Base-by-base conservation (phyloP, 2,797 vertebrate genomes). In the Neolamprologus multifasciatus region DNA sequence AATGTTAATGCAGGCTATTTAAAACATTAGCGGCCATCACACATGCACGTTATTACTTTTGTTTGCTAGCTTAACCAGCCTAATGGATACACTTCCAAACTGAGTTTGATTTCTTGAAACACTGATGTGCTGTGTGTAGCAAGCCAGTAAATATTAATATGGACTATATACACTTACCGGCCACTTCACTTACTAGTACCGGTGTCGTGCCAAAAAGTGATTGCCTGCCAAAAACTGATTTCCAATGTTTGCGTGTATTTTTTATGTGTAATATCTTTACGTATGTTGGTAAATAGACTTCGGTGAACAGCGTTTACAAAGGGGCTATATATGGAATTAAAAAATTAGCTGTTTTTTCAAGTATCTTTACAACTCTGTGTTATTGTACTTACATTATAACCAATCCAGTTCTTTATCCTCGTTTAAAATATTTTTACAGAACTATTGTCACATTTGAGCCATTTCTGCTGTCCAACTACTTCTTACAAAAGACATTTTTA, bases 281-380 rank as follows among this genome's bases (percentile, higher is more conserved):
- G 3, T 43, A 7, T 0, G 40, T 43, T 43, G 0, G 40, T 14
- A 43, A 43, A 43, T 43, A 43, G 0, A 43, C 40, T 43, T 43
- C 13, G 2, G 40, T 43, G 12, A 43, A 43, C 40, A 43, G 40
- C 0, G 13, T 43, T 43, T 43, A 43, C 40, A 43, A 43, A 43
- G 12, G 13, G 40, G 13, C 0, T 43, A 14, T 0, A 43, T 43
- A 43, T 0, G 0, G 40, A 43, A 7, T 43, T 14, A 7, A 43
- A 43, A 43, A 43, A 43, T 7, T 6, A 43, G 0, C 40, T 1
- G 12, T 13, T 43, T 43, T 43, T 14, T 43, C 12, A 14, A 43
- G 40, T 43, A 43, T 14, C 40, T 43, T 43, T 43, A 43, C 12
- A 14, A 0, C 12, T 43, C 38, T 40, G 38, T 40, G 38, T 40